Evolutionary conservation across 2,797 vertebrate species (phyloP).

Genomic region (Luscinia megarhynchos): DNA sequence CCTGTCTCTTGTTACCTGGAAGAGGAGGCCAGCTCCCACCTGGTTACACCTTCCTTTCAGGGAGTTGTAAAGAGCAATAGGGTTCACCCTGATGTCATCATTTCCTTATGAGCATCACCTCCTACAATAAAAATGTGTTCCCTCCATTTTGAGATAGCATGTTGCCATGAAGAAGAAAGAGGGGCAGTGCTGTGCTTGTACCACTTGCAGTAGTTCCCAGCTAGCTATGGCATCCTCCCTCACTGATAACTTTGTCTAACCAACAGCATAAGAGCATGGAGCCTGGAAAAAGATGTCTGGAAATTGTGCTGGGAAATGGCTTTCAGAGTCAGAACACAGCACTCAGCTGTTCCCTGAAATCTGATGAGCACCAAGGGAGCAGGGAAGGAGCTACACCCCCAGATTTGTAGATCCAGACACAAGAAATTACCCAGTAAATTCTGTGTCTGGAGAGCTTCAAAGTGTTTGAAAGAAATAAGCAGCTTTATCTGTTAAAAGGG

Average conservation of each 20-base stretch:
- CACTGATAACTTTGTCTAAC: neutral
- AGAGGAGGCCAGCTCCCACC: neutral
- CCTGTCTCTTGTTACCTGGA: neutral
- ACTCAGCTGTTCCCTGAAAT: rapidly evolving
- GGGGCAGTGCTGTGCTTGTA: neutral
- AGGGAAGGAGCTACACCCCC: neutral
- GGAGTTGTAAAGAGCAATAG: neutral
- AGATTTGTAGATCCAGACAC: neutral
- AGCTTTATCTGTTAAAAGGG: neutral
- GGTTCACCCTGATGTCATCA: neutral
- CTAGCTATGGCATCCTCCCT: neutral
- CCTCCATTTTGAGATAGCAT: neutral
- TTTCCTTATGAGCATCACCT: neutral
- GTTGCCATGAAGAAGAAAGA: rapidly evolving
- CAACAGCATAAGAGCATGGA: neutral
- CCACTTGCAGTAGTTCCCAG: neutral
- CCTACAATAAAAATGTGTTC: neutral
- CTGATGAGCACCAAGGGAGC: neutral
- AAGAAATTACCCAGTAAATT: neutral
- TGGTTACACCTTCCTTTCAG: neutral
- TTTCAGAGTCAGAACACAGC: neutral
- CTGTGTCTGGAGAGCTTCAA: neutral
- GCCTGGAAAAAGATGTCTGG: neutral
- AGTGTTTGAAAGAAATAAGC: neutral
- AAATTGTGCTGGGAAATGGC: neutral